These are phyloP conservation scores for Phylloscopus trochiloides DNA, from an alignment of 2,113 vertebrate species.

Conservation along the genomic window DNA sequence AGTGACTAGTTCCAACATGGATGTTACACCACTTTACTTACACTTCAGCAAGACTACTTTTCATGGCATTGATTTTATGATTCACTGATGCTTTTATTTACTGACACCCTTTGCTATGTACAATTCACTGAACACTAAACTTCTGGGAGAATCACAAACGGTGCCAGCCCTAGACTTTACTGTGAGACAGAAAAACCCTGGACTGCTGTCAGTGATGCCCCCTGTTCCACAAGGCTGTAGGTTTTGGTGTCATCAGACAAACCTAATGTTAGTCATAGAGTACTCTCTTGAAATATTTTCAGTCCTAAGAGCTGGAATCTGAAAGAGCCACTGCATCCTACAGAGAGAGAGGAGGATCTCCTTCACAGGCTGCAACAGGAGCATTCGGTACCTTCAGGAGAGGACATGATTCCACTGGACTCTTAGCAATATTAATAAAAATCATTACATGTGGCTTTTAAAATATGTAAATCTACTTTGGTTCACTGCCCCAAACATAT, in stretches of 20 bases:
- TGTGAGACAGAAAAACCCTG: neutral
- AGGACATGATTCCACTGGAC: neutral
- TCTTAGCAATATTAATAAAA: neutral
- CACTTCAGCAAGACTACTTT: neutral
- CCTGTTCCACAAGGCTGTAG: neutral
- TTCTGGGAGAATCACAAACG: neutral
- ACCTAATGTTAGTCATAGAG: neutral
- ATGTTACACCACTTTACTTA: neutral
- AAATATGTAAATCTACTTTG: neutral
- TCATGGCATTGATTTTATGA: neutral
- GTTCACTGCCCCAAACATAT: neutral
- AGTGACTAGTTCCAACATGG: neutral
- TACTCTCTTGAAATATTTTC: neutral
- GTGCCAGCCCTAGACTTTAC: neutral
- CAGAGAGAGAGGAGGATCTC: neutral
- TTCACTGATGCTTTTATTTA: neutral
- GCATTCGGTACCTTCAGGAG: fast-evolving
- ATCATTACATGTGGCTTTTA: neutral
- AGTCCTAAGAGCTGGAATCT: neutral
- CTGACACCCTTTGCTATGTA: neutral
- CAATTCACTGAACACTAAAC: neutral
- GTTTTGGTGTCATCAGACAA: neutral
- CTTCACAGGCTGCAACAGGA: neutral
- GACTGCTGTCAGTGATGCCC: fast-evolving
- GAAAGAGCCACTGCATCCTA: neutral